Evolutionary conservation across 1,140 invertebrate species (phyloP).

Genomic region (Orussus abietinus): DNA sequence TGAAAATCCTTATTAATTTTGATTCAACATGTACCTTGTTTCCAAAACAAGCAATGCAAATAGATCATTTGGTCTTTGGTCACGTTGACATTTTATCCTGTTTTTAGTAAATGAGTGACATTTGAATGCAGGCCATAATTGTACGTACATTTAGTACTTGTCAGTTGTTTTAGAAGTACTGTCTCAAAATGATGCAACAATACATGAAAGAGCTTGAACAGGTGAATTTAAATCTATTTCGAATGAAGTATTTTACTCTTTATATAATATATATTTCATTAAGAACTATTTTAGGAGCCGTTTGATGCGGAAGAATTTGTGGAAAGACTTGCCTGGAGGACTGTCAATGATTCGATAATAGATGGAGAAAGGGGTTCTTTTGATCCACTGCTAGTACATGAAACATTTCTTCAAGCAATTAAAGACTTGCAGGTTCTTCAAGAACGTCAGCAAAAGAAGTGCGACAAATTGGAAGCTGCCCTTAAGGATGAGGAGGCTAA

Average conservation of each 20-base stretch:
- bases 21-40: too few relatives aligned
- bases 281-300: constrained; percentile 66
- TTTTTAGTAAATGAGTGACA: too few relatives aligned
- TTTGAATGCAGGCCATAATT: too few relatives aligned
- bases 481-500: constrained; percentile 84
- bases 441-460: constrained; percentile 83
- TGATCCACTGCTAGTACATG: constrained; percentile 77
- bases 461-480: constrained; percentile 76
- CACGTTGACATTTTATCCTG: too few relatives aligned
- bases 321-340: constrained; percentile 91
- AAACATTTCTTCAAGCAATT: constrained; percentile 89
- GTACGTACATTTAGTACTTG: too few relatives aligned
- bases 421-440: constrained; percentile 76
- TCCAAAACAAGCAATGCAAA: too few relatives aligned
- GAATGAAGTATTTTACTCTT: neutral
- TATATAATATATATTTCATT: constrained; percentile 4
- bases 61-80: too few relatives aligned
- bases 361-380: constrained; percentile 65
- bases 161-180: too few relatives aligned
- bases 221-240: constrained; percentile 45
- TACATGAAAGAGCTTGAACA: constrained; percentile 79
- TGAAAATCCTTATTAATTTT: too few relatives aligned
- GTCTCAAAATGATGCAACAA: constrained; percentile 79
- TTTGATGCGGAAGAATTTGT: constrained; percentile 98
- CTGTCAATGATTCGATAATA: constrained; percentile 72